Evolutionary conservation across 2,888 invertebrate species (phyloP).

Genomic region (Rhorus exstirpatorius): DNA sequence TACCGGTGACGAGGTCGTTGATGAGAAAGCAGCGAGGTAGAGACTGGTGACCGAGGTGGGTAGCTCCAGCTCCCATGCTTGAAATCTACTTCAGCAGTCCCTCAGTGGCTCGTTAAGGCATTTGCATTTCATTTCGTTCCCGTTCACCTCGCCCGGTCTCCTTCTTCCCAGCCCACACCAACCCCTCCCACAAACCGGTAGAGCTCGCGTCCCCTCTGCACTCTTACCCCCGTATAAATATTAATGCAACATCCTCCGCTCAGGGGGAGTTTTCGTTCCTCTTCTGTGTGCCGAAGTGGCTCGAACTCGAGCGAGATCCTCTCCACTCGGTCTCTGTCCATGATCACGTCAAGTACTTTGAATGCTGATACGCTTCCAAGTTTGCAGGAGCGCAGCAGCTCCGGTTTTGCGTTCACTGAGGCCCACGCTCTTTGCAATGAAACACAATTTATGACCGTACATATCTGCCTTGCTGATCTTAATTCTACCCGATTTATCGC

Average conservation of each 20-base stretch:
- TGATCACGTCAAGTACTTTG: conserved; percentile 82
- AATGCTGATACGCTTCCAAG: conserved; percentile 85
- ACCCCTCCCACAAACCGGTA: conserved; percentile 46
- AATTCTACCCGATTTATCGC: conserved; percentile 52
- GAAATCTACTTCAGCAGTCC: conserved; percentile 83
- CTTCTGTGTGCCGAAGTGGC: conserved; percentile 76
- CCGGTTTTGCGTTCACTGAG: conserved; percentile 59
- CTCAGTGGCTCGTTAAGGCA: conserved; percentile 86
- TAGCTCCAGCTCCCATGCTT: conserved; percentile 69
- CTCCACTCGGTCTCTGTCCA: conserved; percentile 71
- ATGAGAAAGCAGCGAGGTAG: conserved; percentile 78
- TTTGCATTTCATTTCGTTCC: conserved; percentile 86
- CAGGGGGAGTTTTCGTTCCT: conserved; percentile 85
- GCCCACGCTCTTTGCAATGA: conserved; percentile 81
- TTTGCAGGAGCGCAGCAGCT: conserved; percentile 68
- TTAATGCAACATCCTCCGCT: conserved; percentile 86
- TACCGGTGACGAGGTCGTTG: conserved; percentile 79
- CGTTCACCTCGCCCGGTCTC: conserved; percentile 72
- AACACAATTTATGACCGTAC: conserved; percentile 82
- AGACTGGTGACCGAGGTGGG: conserved; percentile 81
- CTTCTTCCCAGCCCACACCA: conserved; percentile 50
- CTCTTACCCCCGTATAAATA: conserved; percentile 84
- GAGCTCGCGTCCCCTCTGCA: conserved; percentile 55
- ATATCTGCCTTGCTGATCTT: conserved; percentile 67
- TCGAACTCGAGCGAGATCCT: conserved; percentile 66